Conservation (phyloP, 2,888 invertebrate species). For the Tipula helvola region DNA sequence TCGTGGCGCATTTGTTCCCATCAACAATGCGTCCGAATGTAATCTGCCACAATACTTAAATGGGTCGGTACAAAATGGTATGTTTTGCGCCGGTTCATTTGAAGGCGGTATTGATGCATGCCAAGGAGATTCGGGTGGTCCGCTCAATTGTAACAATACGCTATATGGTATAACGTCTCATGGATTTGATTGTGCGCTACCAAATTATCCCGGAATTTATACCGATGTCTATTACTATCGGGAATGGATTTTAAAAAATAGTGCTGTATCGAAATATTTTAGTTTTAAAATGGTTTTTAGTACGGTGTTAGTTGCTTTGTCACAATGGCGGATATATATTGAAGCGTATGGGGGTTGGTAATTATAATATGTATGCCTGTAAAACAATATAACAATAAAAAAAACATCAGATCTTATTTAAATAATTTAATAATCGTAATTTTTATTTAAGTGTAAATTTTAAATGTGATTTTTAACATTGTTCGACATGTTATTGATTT, state of each 20-base stretch:
- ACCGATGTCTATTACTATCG: neutral
- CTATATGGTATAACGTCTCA: neutral
- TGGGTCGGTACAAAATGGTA: conserved; percentile 6
- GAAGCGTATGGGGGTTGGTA: neutral
- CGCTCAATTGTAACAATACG: neutral
- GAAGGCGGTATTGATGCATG: conserved; percentile 12
- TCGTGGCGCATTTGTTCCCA: neutral
- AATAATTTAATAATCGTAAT: neutral
- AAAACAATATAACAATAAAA: conserved; percentile 8
- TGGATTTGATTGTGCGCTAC: neutral
- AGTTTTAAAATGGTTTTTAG: neutral
- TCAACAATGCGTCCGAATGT: conserved; percentile 5
- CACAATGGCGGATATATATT: conserved; percentile 11
- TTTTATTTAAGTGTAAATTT: neutral
- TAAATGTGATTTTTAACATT: neutral
- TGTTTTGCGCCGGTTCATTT: conserved; percentile 14
- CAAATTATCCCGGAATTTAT: neutral
- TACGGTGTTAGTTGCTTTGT: neutral
- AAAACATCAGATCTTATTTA: neutral
- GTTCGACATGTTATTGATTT: neutral
- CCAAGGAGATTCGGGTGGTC: conserved; percentile 13
- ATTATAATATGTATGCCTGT: neutral
- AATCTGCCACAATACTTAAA: neutral
- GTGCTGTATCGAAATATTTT: neutral
- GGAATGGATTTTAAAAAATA: conserved; percentile 5